Evolutionary conservation across 2,113 vertebrate genomes (phyloP).

Genomic region (Ameiurus melas): DNA sequence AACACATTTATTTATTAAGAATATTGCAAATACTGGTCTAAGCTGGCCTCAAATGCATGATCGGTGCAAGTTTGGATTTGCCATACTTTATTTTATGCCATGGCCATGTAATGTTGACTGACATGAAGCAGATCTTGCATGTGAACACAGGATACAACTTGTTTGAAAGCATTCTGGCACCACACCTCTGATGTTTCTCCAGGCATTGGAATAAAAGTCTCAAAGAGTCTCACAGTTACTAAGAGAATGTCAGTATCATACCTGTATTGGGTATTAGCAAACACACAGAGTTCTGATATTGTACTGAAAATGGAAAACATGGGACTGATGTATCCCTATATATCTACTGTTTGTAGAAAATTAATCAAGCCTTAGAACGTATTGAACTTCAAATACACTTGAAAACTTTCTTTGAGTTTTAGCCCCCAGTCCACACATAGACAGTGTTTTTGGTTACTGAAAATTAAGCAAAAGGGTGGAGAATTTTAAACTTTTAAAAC

Average conservation of each 20-base stretch:
- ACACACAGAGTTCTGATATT: not conserved
- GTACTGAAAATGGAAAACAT: not conserved
- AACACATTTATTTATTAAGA: not conserved
- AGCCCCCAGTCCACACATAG: not conserved
- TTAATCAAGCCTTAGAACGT: not conserved
- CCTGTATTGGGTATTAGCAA: not conserved
- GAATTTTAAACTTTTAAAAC: not conserved
- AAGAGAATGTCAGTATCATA: not conserved
- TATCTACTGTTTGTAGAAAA: not conserved
- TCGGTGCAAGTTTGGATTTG: not conserved
- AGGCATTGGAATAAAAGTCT: not conserved
- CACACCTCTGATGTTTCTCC: not conserved
- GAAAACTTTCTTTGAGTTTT: not conserved
- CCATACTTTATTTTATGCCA: not conserved
- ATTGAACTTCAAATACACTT: not conserved
- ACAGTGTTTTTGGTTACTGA: not conserved
- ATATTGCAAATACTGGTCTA: not conserved
- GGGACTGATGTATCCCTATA: not conserved
- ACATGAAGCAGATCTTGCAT: not conserved
- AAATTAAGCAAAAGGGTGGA: not conserved
- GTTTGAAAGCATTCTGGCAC: not conserved
- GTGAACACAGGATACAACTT: constrained; percentile 8
- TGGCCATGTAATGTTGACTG: not conserved
- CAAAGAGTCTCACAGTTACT: not conserved
- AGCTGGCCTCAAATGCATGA: not conserved